phyloP scores from a whole-genome alignment of 2,797 vertebrate genomes.

The Iguana delicatissima region DNA sequence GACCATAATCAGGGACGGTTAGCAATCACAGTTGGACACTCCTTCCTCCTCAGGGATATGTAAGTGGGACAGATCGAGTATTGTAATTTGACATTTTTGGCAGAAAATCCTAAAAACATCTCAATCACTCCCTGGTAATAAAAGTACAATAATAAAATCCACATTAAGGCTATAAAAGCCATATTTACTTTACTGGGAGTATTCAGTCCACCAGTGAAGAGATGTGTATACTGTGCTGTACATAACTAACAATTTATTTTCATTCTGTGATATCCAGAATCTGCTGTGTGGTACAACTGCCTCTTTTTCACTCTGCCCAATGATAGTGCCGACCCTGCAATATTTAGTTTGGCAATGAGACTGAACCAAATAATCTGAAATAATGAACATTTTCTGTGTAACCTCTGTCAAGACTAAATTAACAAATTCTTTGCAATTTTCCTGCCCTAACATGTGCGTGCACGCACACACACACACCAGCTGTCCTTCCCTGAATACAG shows the following conservation, averaged over 20 bases:
- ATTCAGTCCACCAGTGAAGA: too few relatives aligned
- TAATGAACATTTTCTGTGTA: constrained; percentile 58
- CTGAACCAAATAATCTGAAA: constrained; percentile 70
- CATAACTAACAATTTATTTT: neutral
- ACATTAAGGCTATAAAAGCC: neutral
- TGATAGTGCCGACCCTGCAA: neutral
- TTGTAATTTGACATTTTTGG: neutral
- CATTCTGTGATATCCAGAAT: neutral
- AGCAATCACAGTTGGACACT: neutral
- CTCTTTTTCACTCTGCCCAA: neutral
- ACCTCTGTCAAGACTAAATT: constrained; percentile 49
- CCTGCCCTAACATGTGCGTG: constrained; percentile 13
- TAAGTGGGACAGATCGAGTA: neutral
- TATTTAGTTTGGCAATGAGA: constrained; percentile 41
- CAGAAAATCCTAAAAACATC: too few relatives aligned
- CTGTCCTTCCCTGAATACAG: constrained; percentile 63
- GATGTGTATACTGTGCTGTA: neutral
- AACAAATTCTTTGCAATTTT: constrained; percentile 30
- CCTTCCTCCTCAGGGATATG: neutral
- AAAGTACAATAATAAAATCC: neutral
- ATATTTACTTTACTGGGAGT: too few relatives aligned
- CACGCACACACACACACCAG: constrained; percentile 2
- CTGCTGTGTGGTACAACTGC: neutral
- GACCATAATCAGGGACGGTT: neutral
- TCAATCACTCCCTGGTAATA: too few relatives aligned